Base-by-base conservation (phyloP, 2,797 vertebrate genomes). In the Sebastes itinus region DNA sequence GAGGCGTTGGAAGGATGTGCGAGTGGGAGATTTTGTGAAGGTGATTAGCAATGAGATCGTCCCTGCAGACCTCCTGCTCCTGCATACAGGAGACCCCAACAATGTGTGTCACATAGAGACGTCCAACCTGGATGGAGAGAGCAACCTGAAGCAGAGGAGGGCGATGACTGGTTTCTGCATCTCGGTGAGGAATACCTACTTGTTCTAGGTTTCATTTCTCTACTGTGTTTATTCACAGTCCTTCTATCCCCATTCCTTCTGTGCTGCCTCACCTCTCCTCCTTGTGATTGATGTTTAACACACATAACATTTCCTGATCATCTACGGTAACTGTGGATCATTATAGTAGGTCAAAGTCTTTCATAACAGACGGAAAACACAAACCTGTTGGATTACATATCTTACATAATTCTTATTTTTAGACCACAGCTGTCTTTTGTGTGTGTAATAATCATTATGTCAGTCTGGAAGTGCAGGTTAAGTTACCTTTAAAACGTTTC, bases 41-140 rank as follows among this genome's bases (percentile, higher is more conserved):
- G 95, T 99, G 88, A 91, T 83, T 12, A 96, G 95, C 75, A 99
- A 99, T 0, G 97, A 99, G 92, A 96, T 96, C 54, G 80, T 99
- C 82, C 97, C 97, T 0, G 98, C 98, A 0, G 98, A 99, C 68
- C 96, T 98, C 49, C 95, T 99, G 14, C 96, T 99, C 54, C 94
- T 99, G 52, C 84, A 96, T 72, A 97, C 97, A 38, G 98, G 98
- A 0, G 97, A 99, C 83, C 96, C 94, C 79, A 96, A 93, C 0
- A 94, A 97, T 2, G 92, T 97, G 90, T 99, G 98, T 88, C 95
- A 96, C 93, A 92, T 98, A 66, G 97, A 99, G 83, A 99, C 97
- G 0, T 94, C 97, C 91, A 99, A 95, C 93, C 94, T 99, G 12
- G 98, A 99, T 0, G 98, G 98, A 59, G 98, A 99, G 90, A 99